phyloP scores from a whole-genome alignment of 2,888 invertebrate genomes.

The Cephus rjabovi region DNA sequence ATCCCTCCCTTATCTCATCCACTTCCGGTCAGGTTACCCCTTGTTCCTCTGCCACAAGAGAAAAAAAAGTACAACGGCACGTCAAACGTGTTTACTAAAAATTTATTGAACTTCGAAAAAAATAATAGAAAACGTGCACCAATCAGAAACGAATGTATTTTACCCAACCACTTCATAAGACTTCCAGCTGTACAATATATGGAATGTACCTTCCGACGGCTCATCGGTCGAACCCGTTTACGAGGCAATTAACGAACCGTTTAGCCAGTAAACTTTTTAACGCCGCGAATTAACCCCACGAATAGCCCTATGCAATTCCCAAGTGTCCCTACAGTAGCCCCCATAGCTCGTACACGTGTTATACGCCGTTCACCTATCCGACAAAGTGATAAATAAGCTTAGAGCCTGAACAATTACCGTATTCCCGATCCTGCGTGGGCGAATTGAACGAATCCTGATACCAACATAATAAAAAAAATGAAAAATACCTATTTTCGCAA shows the following conservation, averaged over 20 bases:
- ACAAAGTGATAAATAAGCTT: slow-evolving; percentile 34
- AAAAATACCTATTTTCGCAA: no score
- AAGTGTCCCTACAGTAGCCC: neutral
- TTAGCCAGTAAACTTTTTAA: slow-evolving; percentile 18
- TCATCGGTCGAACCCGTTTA: slow-evolving; percentile 20
- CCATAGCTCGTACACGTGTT: neutral
- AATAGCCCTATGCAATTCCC: neutral
- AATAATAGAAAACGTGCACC: neutral
- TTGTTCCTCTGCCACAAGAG: neutral
- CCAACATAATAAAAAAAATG: neutral
- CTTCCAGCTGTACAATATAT: neutral
- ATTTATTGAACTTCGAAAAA: neutral
- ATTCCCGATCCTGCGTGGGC: slow-evolving; percentile 25
- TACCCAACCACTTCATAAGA: neutral
- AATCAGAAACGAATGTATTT: neutral
- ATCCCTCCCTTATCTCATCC: neutral
- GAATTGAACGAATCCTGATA: neutral
- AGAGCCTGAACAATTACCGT: slow-evolving; percentile 44
- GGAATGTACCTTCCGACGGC: slow-evolving; percentile 1
- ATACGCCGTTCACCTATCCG: slow-evolving; percentile 8
- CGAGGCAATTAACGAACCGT: slow-evolving; percentile 30
- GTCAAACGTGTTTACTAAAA: neutral
- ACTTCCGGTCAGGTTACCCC: neutral
- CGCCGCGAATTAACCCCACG: slow-evolving; percentile 16
- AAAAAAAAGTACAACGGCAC: neutral